A percentile compares a stretch with the other conserved stretches of the same genome.
These are phyloP conservation scores for Cheilosia vernalis DNA, from an alignment of 2,888 invertebrate species.

Conservation along the genomic window DNA sequence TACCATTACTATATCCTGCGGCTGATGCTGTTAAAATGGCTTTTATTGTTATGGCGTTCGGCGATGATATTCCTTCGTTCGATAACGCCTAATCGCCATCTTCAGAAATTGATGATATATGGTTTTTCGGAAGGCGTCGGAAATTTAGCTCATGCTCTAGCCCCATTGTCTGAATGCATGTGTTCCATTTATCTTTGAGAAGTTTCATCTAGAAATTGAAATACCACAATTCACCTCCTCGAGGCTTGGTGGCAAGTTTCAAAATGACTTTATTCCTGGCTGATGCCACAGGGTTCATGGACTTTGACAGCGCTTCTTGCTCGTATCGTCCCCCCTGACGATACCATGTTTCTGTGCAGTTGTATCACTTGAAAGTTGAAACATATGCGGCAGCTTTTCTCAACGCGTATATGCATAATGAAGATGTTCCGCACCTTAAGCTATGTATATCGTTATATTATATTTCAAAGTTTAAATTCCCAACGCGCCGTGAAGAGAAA, in stretches of 20 bases:
- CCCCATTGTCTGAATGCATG: slow-evolving; percentile 49
- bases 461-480: slow-evolving; percentile 59
- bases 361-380: slow-evolving; percentile 53
- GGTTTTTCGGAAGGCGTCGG: slow-evolving; percentile 72
- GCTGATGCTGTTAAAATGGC: slow-evolving; percentile 73
- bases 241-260: slow-evolving; percentile 65
- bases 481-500: slow-evolving; percentile 55
- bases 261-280: slow-evolving; percentile 69
- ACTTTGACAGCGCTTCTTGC: slow-evolving; percentile 47
- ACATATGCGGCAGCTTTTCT: slow-evolving; percentile 17
- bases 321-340: background rate
- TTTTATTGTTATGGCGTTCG: slow-evolving; percentile 77
- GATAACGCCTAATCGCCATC: slow-evolving; percentile 77
- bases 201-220: slow-evolving; percentile 70
- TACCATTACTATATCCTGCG: slow-evolving; percentile 28
- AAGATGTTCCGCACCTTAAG: slow-evolving; percentile 65
- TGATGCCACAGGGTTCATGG: slow-evolving; percentile 66
- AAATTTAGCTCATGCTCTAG: slow-evolving; percentile 46
- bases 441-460: slow-evolving; percentile 1
- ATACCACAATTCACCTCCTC: slow-evolving; percentile 67
- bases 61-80: slow-evolving; percentile 74
- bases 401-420: slow-evolving; percentile 70
- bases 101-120: slow-evolving; percentile 77
- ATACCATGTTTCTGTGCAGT: slow-evolving; percentile 17
- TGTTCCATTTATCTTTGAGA: slow-evolving; percentile 68